Evolutionary conservation across 1,140 invertebrate species (phyloP), one percentile per base, ranked within the genome.

Genomic region (Neodiprion virginianus): DNA sequence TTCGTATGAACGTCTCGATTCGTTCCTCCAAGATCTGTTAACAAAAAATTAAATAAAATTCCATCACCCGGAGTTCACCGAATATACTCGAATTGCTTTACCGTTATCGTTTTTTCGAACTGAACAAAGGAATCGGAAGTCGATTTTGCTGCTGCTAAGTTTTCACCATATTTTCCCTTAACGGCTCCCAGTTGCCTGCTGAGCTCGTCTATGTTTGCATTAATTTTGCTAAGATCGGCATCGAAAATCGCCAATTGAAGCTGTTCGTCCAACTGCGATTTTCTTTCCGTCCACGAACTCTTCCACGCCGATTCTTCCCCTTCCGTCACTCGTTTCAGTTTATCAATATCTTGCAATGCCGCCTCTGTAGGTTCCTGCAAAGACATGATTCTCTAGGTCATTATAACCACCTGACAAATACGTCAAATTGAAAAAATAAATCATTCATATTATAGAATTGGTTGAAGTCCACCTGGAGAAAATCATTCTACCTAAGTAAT

Each of bases 101-200:
- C 94, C 89, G 93, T 89, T 78, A 96, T 92, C 69, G 94, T 96
- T 87, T 92, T 92, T 87, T 96, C 94, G 84, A 96, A 96, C 77
- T 95, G 92, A 69, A 90, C 89, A 83, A 95, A 96, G 66, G 93
- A 92, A 72, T 91, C 88, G 10, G 93, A 93, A 72, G 93, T 93
- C 67, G 92, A 91, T 84, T 91, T 92, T 1, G 94, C 93, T 50
- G 92, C 89, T 10, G 90, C 88, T 74, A 95, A 85, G 79, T 93
- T 95, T 81, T 95, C 94, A 14, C 94, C 93, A 84, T 92, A 94
- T 85, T 93, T 91, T 70, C 91, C 91, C 83, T 90, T 90, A 79
- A 93, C 90, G 61, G 90, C 89, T 73, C 86, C 75, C 76, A 95
- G 87, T 80, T 95, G 93, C 65, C 89, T 85, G 74, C 90, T 90